Conservation (phyloP, 2,888 invertebrate species). For the Lutraria lutraria region DNA sequence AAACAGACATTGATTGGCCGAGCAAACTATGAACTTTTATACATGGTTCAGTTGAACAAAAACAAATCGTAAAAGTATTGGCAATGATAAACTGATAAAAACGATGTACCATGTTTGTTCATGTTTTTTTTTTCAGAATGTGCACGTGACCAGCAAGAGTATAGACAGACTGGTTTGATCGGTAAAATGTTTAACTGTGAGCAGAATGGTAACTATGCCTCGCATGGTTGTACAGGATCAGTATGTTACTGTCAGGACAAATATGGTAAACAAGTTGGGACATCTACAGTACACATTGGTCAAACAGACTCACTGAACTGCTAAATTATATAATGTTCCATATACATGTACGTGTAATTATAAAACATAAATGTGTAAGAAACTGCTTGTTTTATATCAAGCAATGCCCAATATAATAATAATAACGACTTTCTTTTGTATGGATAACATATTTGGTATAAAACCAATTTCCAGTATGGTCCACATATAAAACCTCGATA, state of each 20-base stretch:
- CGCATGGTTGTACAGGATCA: conserved; percentile 10
- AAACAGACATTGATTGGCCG: too few species aligned
- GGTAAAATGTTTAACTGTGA: conserved; percentile 71
- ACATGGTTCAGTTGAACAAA: too few species aligned
- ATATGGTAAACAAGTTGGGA: conserved; percentile 28
- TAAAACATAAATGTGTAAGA: too few species aligned
- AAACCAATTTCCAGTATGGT: too few species aligned
- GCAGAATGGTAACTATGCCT: conserved; percentile 69
- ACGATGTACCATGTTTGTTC: background rate
- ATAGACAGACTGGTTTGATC: conserved; percentile 64
- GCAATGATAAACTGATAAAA: too few species aligned
- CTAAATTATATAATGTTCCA: background rate
- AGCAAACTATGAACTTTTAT: too few species aligned
- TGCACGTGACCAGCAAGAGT: conserved; percentile 70
- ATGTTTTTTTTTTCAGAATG: conserved; percentile 61
- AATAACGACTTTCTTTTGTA: too few species aligned
- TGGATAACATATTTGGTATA: too few species aligned
- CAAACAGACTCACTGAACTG: conserved; percentile 32
- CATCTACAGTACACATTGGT: conserved; percentile 27
- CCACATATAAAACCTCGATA: too few species aligned
- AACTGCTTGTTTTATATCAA: too few species aligned
- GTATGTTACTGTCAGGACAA: conserved; percentile 39
- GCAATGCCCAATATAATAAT: too few species aligned
- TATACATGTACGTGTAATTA: background rate
- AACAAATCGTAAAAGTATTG: too few species aligned